phyloP scores from a whole-genome alignment of 2,888 invertebrate genomes.

The Lochmaea capreae region DNA sequence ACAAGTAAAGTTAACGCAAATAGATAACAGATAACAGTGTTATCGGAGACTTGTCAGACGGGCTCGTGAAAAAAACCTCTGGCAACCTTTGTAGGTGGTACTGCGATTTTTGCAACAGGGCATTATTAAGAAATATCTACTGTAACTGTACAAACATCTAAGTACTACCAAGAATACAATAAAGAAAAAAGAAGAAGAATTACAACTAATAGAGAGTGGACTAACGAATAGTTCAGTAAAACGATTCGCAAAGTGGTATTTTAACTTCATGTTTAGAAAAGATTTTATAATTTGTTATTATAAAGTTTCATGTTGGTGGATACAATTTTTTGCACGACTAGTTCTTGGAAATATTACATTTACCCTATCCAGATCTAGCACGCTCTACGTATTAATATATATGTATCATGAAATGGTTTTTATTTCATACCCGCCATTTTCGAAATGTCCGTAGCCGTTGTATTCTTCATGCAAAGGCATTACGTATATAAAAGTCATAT shows the following conservation, averaged over 20 bases:
- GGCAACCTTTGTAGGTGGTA: no score
- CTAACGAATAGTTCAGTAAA: neutral
- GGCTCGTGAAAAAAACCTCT: no score
- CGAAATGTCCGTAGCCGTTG: slow-evolving; percentile 61
- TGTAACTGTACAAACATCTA: no score
- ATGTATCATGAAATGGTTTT: slow-evolving; percentile 46
- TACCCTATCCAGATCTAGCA: slow-evolving; percentile 39
- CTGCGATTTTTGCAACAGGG: no score
- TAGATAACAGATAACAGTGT: no score
- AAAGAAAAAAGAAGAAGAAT: neutral
- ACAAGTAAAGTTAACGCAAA: no score
- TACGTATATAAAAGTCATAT: slow-evolving; percentile 66
- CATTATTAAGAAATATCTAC: no score
- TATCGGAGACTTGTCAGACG: no score
- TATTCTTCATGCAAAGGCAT: slow-evolving; percentile 63
- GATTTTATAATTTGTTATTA: slow-evolving; percentile 21
- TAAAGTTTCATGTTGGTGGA: slow-evolving; percentile 31
- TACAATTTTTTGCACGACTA: slow-evolving; percentile 36
- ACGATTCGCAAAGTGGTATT: neutral
- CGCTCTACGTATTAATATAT: slow-evolving; percentile 44
- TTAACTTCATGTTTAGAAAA: neutral
- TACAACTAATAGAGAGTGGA: neutral
- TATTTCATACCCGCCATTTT: slow-evolving; percentile 59
- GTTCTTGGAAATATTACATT: slow-evolving; percentile 41
- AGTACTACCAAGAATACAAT: no score